Base-by-base conservation (phyloP, 2,797 vertebrate species). In the Acropternis orthonyx region DNA sequence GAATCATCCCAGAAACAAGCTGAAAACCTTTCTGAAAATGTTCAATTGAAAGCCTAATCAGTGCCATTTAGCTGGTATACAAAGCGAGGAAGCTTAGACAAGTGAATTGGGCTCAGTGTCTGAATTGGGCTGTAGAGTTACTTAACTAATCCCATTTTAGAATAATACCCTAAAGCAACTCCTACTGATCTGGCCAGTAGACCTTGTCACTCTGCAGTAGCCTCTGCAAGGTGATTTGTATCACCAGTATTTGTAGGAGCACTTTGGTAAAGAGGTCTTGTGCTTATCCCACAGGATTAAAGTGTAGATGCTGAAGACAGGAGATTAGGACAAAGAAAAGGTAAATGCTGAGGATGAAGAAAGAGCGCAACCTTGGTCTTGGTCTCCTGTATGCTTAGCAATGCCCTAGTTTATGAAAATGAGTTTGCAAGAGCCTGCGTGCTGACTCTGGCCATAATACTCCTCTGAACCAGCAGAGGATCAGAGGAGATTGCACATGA, bases 141-240 rank as follows among this genome's bases (percentile, higher is more conserved):
- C 84, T 95, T 88, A 96, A 93, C 83, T 90, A 95, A 92, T 95
- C 86, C 59, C 65, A 79, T 89, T 94, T 92, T 65, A 82, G 56
- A 92, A 69, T 92, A 89, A 76, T 90, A 71, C 1, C 4, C 85
- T 88, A 88, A 96, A 93, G 52, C 56, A 79, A 39, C 61, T 71
- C 48, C 69, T 79, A 12, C 69, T 80, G 61, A 69, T 89, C 54
- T 77, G 94, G n/a, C 43, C 61, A 71, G 41, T 59, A 94, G 92
- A 71, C 59, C 55, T 63, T 91, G 85, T 92, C 78, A 84, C 62
- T 81, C 48, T 6, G 14, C 68, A 44, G 79, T 59, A 66, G 66
- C 49, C 72, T 83, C 90, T 93, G 72, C 93, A 94, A 93, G 89
- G 92, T 97, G 92, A 94, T 93, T 92, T 93, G 62, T 84, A 90